phyloP scores from a whole-genome alignment of 2,888 invertebrate species.

The Chrysolina oricalcia region DNA sequence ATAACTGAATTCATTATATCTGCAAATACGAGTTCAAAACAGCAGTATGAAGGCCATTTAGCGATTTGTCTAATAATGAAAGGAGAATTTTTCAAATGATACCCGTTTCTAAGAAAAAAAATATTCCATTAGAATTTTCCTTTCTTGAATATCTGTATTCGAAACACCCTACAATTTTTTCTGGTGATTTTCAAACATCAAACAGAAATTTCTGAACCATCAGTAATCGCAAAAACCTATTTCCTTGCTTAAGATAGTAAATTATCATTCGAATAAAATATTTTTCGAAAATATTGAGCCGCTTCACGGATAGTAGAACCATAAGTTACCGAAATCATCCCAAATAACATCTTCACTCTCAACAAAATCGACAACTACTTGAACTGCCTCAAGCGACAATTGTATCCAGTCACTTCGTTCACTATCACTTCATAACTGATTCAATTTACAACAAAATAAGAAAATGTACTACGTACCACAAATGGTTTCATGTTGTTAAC shows the following conservation, averaged over 20 bases:
- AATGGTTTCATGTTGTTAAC: conserved; percentile 67
- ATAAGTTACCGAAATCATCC: not conserved
- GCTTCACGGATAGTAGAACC: too few species aligned
- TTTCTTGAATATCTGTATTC: too few species aligned
- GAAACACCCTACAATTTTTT: too few species aligned
- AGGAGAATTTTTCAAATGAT: too few species aligned
- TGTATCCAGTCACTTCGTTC: conserved; percentile 37
- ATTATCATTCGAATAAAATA: not conserved
- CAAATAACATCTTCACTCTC: conserved; percentile 18
- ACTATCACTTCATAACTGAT: conserved; percentile 44
- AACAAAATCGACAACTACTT: conserved; percentile 17
- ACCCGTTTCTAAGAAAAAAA: too few species aligned
- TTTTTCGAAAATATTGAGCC: not conserved
- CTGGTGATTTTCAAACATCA: too few species aligned
- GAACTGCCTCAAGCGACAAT: conserved; percentile 19
- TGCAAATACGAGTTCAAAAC: too few species aligned
- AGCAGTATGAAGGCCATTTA: too few species aligned
- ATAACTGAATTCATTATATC: too few species aligned
- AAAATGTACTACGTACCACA: conserved; percentile 65
- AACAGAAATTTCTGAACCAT: too few species aligned
- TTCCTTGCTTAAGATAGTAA: not conserved
- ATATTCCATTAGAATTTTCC: too few species aligned
- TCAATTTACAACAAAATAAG: conserved; percentile 38
- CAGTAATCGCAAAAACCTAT: not conserved
- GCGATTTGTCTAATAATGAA: too few species aligned